Percentiles rank a stretch among this genome's conserved stretches.
These are phyloP conservation scores for Lydus trimaculatus DNA, from an alignment of 2,888 invertebrate species.

Conservation along the genomic window DNA sequence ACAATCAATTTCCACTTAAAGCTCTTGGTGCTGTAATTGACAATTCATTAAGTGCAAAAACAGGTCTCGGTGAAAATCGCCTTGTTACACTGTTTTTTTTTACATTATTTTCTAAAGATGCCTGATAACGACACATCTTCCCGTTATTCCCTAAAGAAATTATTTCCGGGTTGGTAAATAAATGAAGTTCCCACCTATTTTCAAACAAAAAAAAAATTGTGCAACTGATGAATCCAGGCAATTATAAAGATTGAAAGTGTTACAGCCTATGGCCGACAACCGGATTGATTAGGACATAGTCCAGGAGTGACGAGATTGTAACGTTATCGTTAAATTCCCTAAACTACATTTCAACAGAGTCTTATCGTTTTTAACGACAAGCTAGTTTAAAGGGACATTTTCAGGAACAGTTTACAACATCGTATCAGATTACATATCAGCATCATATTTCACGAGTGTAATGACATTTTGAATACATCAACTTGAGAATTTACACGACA, in stretches of 20 bases:
- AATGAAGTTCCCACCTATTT: conserved; percentile 35
- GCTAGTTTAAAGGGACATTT: background rate
- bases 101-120: too few species aligned
- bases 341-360: background rate
- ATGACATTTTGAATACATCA: conserved; percentile 2
- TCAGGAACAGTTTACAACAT: background rate
- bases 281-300: conserved; percentile 36
- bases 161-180: conserved; percentile 28
- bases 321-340: conserved; percentile 13
- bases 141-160: conserved; percentile 22
- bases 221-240: conserved; percentile 38
- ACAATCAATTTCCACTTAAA: conserved; percentile 26
- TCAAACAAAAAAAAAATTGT: conserved; percentile 24
- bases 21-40: conserved; percentile 22
- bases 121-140: background rate
- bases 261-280: conserved; percentile 34
- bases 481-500: background rate
- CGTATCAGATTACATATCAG: background rate
- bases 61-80: background rate
- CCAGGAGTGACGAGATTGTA: conserved; percentile 18
- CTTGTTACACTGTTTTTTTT: background rate
- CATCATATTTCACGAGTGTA: background rate
- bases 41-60: conserved; percentile 24
- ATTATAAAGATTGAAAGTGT: conserved; percentile 41
- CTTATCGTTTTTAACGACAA: background rate